Evolutionary conservation across 2,888 invertebrate species (phyloP).

Genomic region (Plebejus argus): DNA sequence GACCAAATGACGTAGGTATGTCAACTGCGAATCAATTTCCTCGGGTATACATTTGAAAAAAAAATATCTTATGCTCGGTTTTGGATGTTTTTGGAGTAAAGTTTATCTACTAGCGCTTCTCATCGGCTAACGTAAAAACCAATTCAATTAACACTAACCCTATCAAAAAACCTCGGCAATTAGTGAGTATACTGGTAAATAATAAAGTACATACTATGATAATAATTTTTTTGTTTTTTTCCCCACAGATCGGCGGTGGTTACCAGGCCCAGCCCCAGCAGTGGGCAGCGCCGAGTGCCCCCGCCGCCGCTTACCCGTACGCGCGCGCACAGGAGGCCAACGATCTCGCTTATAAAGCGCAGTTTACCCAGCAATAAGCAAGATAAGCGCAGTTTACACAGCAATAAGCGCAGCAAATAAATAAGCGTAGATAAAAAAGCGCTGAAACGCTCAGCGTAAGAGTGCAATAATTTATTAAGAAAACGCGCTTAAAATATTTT

Average conservation of each 20-base stretch:
- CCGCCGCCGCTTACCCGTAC: constrained; percentile 69
- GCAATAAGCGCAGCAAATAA: constrained; percentile 37
- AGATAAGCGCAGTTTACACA: constrained; percentile 43
- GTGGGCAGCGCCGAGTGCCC: constrained; percentile 70
- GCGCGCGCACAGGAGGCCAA: constrained; percentile 82
- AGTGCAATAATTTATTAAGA: background rate
- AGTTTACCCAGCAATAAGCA: constrained; percentile 61
- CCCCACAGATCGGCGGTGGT: constrained; percentile 56
- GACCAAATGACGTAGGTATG: too few species aligned
- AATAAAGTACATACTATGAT: too few species aligned
- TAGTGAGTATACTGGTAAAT: too few species aligned
- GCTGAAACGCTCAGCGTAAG: background rate
- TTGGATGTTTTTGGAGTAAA: too few species aligned
- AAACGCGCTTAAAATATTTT: background rate
- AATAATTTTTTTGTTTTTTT: too few species aligned
- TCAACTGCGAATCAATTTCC: too few species aligned
- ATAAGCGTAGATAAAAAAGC: background rate
- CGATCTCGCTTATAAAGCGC: constrained; percentile 86
- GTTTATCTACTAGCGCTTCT: too few species aligned
- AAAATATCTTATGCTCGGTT: too few species aligned
- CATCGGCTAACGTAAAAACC: too few species aligned
- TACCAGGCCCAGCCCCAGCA: constrained; percentile 67
- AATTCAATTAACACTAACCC: too few species aligned
- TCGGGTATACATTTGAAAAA: too few species aligned
- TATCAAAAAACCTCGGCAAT: too few species aligned